These are phyloP conservation scores for Candidula unifasciata DNA, from an alignment of 2,888 invertebrate genomes.

Conservation along the genomic window DNA sequence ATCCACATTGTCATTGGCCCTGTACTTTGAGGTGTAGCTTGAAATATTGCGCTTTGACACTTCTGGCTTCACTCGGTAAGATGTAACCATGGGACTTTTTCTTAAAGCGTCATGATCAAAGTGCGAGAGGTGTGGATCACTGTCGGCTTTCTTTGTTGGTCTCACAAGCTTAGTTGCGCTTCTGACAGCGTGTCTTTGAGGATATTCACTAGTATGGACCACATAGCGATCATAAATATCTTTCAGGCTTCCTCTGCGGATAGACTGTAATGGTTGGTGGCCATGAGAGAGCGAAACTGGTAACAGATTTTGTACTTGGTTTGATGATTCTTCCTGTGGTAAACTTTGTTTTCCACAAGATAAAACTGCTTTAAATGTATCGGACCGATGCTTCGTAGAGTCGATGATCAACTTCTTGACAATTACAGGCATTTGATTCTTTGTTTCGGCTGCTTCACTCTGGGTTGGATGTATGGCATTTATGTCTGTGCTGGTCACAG, in stretches of 20 bases:
- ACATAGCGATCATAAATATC: not conserved
- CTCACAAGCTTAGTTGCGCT: too few relatives aligned
- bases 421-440: too few relatives aligned
- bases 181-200: not conserved
- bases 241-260: not conserved
- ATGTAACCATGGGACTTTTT: not conserved
- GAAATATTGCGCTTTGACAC: not conserved
- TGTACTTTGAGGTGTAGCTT: constrained; percentile 34
- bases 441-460: not conserved
- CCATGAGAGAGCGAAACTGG: too few relatives aligned
- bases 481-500: not conserved
- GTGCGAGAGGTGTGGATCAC: not conserved
- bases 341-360: too few relatives aligned
- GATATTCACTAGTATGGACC: constrained; percentile 1
- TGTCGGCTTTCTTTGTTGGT: not conserved
- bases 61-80: not conserved
- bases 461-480: not conserved
- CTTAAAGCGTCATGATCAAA: not conserved
- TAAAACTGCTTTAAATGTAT: too few relatives aligned
- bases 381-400: too few relatives aligned
- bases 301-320: too few relatives aligned
- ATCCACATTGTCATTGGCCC: not conserved
- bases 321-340: too few relatives aligned
- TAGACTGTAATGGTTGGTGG: too few relatives aligned
- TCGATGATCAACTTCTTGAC: not conserved